These are phyloP conservation scores for Erethizon dorsatum DNA, from an alignment of 2,797 vertebrate genomes.

Conservation along the genomic window DNA sequence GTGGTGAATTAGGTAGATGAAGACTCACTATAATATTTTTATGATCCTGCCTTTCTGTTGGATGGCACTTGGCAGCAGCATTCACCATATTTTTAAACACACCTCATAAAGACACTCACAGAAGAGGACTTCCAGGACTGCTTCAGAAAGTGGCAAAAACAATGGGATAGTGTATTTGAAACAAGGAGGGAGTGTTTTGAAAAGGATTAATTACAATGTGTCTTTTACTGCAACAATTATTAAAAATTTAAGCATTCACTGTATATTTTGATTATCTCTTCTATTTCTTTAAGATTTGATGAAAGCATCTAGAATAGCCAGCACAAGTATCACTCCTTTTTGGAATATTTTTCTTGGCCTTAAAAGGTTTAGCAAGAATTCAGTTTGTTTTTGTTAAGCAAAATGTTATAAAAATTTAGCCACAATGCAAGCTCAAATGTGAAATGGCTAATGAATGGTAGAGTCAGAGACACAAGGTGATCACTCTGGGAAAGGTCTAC, in stretches of 20 bases:
- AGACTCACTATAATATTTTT: background rate
- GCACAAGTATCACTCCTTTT: background rate
- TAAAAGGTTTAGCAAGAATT: background rate
- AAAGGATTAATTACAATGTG: background rate
- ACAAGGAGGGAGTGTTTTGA: background rate
- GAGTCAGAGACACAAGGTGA: background rate
- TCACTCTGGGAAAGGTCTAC: background rate
- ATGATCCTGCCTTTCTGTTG: background rate
- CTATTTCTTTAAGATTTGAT: background rate
- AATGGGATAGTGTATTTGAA: background rate
- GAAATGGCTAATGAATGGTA: background rate
- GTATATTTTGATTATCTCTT: background rate
- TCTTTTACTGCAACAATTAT: background rate
- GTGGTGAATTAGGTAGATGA: background rate
- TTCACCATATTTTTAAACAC: background rate
- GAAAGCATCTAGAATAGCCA: background rate
- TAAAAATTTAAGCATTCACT: background rate
- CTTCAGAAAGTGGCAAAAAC: background rate
- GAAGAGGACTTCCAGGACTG: background rate
- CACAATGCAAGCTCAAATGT: background rate
- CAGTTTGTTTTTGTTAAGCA: background rate
- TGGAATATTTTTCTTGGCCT: background rate
- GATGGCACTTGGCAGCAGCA: background rate
- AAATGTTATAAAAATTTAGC: conserved; percentile 36
- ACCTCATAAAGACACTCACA: background rate